These are phyloP conservation scores for Cheilinus undulatus DNA, from an alignment of 2,113 vertebrate species.

Conservation along the genomic window DNA sequence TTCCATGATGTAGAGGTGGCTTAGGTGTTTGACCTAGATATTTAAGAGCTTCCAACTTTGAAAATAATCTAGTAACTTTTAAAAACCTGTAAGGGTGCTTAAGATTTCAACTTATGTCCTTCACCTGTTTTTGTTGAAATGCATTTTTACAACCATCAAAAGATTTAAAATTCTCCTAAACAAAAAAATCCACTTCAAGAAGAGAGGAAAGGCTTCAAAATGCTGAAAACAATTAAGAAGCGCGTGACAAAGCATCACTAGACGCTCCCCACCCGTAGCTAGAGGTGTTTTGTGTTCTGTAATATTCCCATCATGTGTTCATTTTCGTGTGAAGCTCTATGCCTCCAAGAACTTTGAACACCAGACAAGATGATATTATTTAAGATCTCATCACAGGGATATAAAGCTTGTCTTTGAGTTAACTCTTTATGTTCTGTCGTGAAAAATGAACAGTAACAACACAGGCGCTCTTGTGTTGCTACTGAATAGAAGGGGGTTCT, in stretches of 20 bases:
- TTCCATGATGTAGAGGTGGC: no score
- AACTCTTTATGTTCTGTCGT: slow-evolving; percentile 43
- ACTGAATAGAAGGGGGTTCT: slow-evolving; percentile 6
- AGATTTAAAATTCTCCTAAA: no score
- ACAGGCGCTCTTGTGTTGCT: slow-evolving; percentile 17
- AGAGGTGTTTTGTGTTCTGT: slow-evolving; percentile 51
- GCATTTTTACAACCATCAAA: no score
- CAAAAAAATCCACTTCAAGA: not conserved
- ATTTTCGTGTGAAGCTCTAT: slow-evolving; percentile 48
- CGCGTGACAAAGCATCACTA: slow-evolving; percentile 54
- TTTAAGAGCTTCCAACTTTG: no score
- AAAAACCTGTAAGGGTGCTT: no score
- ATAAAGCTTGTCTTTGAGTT: slow-evolving; percentile 17
- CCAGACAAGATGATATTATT: slow-evolving; percentile 49
- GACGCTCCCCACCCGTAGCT: slow-evolving; percentile 45
- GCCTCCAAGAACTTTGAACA: slow-evolving; percentile 53
- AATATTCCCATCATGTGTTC: slow-evolving; percentile 54
- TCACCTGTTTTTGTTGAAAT: no score
- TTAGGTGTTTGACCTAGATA: no score
- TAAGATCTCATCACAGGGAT: slow-evolving; percentile 46
- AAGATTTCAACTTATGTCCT: no score
- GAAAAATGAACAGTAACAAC: not conserved
- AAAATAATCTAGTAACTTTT: no score
- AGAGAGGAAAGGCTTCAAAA: slow-evolving; percentile 1
- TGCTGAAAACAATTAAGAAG: slow-evolving; percentile 32